Conservation (phyloP, 2,113 vertebrate genomes). For the Leiothrix lutea region DNA sequence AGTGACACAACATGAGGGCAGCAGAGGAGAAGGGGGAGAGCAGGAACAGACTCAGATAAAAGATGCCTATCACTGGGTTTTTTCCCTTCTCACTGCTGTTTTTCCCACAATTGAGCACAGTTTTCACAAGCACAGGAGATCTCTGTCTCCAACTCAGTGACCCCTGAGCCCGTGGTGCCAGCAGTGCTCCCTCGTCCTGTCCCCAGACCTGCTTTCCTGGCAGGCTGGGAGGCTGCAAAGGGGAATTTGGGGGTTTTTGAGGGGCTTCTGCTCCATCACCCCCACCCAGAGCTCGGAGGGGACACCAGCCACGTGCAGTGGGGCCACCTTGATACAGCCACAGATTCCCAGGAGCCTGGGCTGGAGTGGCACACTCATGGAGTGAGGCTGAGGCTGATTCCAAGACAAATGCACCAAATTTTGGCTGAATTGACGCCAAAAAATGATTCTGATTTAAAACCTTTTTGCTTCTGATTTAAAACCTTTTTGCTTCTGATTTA, state of each 20-base stretch:
- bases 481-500: too few species aligned
- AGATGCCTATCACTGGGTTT: not conserved
- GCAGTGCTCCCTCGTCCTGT: not conserved
- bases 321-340: not conserved
- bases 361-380: not conserved
- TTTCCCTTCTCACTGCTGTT: not conserved
- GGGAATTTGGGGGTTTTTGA: not conserved
- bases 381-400: not conserved
- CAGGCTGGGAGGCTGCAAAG: not conserved
- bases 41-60: not conserved
- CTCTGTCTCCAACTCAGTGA: not conserved
- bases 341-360: not conserved
- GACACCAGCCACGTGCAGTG: not conserved
- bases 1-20: not conserved
- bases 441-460: not conserved
- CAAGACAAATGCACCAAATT: not conserved
- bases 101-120: not conserved
- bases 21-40: not conserved
- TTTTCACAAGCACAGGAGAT: not conserved
- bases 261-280: not conserved
- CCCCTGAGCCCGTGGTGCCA: not conserved
- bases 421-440: not conserved
- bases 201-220: not conserved
- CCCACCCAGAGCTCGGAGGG: not conserved
- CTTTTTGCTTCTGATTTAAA: fast-evolving